phyloP scores from a whole-genome alignment of 2,888 invertebrate genomes.

The Diarsia rubi region DNA sequence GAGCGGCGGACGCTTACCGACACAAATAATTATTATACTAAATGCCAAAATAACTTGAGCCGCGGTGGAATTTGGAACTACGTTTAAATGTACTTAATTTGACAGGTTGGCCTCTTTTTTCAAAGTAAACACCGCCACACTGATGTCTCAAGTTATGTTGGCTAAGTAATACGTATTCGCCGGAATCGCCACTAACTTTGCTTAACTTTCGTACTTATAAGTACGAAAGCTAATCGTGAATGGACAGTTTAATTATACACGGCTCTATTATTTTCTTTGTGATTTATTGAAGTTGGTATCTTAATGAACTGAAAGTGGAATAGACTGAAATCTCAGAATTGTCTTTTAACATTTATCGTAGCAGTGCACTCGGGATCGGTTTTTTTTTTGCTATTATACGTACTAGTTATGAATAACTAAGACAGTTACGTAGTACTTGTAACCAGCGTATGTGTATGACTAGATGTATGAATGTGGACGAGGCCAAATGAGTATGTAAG shows the following conservation, averaged over 20 bases:
- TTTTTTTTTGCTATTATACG: background rate
- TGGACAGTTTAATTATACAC: slow-evolving; percentile 34
- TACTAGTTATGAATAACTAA: background rate
- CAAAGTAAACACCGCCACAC: background rate
- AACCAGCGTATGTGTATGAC: too few relatives aligned
- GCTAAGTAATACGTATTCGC: background rate
- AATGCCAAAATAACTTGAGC: slow-evolving; percentile 1
- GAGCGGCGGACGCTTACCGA: slow-evolving; percentile 18
- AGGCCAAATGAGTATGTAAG: too few relatives aligned
- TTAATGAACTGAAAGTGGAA: background rate
- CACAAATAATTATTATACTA: slow-evolving; percentile 34
- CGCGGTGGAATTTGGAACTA: background rate
- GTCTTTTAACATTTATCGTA: background rate
- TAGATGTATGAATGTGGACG: too few relatives aligned
- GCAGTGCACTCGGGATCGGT: background rate
- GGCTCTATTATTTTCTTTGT: slow-evolving; percentile 23
- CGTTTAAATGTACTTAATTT: background rate
- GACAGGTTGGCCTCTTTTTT: background rate
- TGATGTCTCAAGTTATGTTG: background rate
- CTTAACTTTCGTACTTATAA: slow-evolving; percentile 50
- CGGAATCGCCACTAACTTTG: slow-evolving; percentile 27
- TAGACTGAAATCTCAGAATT: background rate
- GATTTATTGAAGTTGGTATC: background rate
- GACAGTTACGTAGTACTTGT: too few relatives aligned
- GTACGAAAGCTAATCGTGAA: slow-evolving; percentile 33